These are phyloP conservation scores for Stylophora pistillata DNA, from an alignment of 64 coral and sea anemone species.

Conservation along the genomic window DNA sequence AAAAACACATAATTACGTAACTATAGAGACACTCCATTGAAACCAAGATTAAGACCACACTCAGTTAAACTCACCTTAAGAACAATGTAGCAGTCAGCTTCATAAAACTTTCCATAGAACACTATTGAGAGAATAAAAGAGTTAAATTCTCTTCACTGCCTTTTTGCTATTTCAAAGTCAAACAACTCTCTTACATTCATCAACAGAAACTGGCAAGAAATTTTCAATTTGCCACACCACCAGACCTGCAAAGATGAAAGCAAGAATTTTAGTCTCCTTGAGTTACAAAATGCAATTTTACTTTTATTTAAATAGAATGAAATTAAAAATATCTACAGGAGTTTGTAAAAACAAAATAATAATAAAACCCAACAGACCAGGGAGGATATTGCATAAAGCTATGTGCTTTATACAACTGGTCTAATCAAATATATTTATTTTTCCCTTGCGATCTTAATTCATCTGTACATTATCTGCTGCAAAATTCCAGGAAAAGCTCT, in stretches of 20 bases:
- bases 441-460: too few species aligned
- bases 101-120: slow-evolving; percentile 90
- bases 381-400: too few species aligned
- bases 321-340: background rate
- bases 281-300: too few species aligned
- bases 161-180: background rate
- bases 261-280: background rate
- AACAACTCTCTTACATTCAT: slow-evolving; percentile 68
- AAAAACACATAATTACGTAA: too few species aligned
- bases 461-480: too few species aligned
- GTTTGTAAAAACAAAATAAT: background rate
- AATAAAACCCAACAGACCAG: too few species aligned
- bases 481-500: too few species aligned
- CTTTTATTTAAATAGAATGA: too few species aligned
- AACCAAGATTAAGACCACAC: background rate
- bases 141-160: background rate
- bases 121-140: slow-evolving; percentile 20
- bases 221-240: slow-evolving; percentile 93
- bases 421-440: too few species aligned
- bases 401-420: too few species aligned
- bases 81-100: slow-evolving; percentile 88
- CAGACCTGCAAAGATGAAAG: slow-evolving; percentile 47
- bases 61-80: slow-evolving; percentile 58
- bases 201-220: slow-evolving; percentile 80
- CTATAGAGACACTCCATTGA: too few species aligned